Evolutionary conservation across 2,888 invertebrate species (phyloP).

Genomic region (Tuta absoluta): DNA sequence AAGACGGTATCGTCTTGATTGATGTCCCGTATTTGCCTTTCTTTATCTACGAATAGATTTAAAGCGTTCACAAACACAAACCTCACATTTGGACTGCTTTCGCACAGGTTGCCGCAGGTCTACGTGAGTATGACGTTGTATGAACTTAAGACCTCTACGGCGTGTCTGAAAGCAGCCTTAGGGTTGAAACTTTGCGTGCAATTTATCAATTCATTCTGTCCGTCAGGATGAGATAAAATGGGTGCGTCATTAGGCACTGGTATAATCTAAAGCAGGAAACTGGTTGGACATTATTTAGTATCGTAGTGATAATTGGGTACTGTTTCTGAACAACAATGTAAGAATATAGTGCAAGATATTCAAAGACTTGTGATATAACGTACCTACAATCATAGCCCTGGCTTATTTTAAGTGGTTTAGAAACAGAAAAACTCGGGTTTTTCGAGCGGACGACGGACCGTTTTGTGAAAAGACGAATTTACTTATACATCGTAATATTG

Average conservation of each 20-base stretch:
- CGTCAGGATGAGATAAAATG: conserved; percentile 10
- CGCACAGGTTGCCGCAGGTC: too few relatives aligned
- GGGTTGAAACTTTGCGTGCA: conserved; percentile 14
- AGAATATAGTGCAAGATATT: background rate
- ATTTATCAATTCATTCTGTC: conserved; percentile 21
- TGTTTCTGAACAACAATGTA: background rate
- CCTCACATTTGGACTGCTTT: too few relatives aligned
- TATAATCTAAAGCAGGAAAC: conserved; percentile 8
- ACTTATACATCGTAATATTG: too few relatives aligned
- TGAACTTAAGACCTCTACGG: too few relatives aligned
- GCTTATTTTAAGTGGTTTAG: too few relatives aligned
- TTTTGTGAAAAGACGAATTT: too few relatives aligned
- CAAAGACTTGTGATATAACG: too few relatives aligned
- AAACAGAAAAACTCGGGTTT: too few relatives aligned
- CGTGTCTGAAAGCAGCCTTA: too few relatives aligned
- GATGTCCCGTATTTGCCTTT: conserved; percentile 34
- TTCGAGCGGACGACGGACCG: too few relatives aligned
- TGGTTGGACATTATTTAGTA: background rate
- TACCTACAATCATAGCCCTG: too few relatives aligned
- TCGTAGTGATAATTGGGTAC: background rate
- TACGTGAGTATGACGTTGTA: too few relatives aligned
- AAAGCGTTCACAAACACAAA: conserved; percentile 31
- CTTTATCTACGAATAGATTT: conserved; percentile 35
- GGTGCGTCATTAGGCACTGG: conserved; percentile 11
- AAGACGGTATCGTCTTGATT: conserved; percentile 32